Conservation (phyloP, 92 coral and sea anemone genomes). For the Diadumene lineata region DNA sequence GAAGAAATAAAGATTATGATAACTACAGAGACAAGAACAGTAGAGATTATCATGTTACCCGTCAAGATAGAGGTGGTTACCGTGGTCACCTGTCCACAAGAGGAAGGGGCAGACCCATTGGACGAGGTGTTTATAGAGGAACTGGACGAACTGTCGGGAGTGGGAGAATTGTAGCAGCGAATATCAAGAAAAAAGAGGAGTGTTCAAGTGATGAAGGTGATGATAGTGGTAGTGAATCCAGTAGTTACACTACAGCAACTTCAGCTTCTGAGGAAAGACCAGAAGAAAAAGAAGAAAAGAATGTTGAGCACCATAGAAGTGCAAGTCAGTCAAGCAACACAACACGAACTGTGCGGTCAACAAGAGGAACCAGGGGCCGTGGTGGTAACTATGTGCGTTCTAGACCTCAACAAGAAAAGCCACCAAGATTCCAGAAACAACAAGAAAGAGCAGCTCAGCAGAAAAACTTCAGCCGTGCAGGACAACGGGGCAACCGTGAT, state of each 20-base stretch:
- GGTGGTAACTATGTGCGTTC: slow-evolving; percentile 65
- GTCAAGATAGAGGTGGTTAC: slow-evolving; percentile 36
- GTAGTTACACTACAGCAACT: slow-evolving; percentile 86
- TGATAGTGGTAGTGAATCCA: slow-evolving; percentile 71
- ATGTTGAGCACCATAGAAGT: slow-evolving; percentile 47
- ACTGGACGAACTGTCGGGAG: slow-evolving; percentile 73
- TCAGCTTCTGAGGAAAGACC: slow-evolving; percentile 89
- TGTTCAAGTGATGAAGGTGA: slow-evolving; percentile 69
- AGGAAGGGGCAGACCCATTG: slow-evolving; percentile 64
- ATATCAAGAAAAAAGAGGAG: slow-evolving; percentile 54
- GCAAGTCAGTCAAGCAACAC: slow-evolving; percentile 43
- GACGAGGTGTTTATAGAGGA: slow-evolving; percentile 68
- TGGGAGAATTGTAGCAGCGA: slow-evolving; percentile 65
- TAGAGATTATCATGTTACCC: background rate
- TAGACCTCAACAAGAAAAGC: slow-evolving; percentile 80
- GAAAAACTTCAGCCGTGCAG: slow-evolving; percentile 64
- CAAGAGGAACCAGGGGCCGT: slow-evolving; percentile 47
- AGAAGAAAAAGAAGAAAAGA: slow-evolving; percentile 49
- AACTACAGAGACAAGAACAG: slow-evolving; percentile 12
- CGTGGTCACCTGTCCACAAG: slow-evolving; percentile 52
- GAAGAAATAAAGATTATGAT: slow-evolving; percentile 8
- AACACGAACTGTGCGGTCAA: slow-evolving; percentile 30
- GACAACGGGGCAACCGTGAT: slow-evolving; percentile 53
- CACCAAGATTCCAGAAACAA: slow-evolving; percentile 97
- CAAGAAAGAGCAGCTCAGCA: slow-evolving; percentile 78